These are phyloP conservation scores for Oreochromis grahami DNA, from an alignment of 2,797 vertebrate species.

Conservation along the genomic window DNA sequence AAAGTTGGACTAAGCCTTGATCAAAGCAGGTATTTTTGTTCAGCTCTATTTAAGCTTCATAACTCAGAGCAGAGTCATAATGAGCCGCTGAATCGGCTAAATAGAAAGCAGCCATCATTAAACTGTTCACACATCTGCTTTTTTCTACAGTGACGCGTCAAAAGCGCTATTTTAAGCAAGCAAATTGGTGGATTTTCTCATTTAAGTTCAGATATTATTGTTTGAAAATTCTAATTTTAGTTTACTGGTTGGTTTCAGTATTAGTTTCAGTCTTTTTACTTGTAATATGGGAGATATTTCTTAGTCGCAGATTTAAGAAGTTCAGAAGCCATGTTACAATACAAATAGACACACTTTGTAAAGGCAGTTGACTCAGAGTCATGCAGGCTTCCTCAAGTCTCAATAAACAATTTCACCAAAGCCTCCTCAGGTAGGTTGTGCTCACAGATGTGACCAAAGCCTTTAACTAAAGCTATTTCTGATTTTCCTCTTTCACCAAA, in stretches of 20 bases:
- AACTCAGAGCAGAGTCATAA: neutral
- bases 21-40: neutral
- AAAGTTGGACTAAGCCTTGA: neutral
- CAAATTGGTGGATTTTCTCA: neutral
- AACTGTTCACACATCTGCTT: neutral
- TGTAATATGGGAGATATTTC: neutral
- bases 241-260: neutral
- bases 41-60: neutral
- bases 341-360: neutral
- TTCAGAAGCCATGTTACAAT: neutral
- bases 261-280: neutral
- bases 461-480: neutral
- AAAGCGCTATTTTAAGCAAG: neutral
- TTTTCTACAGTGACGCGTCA: rapidly evolving
- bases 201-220: neutral
- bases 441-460: neutral
- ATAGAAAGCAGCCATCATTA: neutral
- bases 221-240: neutral
- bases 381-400: neutral
- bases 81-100: neutral
- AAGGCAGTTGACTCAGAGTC: neutral
- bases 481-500: neutral
- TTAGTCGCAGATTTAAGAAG: neutral
- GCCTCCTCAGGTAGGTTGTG: neutral
- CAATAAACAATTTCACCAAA: neutral